These are phyloP conservation scores for Rhopalosiphum nymphaeae DNA, from an alignment of 2,888 invertebrate genomes.

Conservation along the genomic window DNA sequence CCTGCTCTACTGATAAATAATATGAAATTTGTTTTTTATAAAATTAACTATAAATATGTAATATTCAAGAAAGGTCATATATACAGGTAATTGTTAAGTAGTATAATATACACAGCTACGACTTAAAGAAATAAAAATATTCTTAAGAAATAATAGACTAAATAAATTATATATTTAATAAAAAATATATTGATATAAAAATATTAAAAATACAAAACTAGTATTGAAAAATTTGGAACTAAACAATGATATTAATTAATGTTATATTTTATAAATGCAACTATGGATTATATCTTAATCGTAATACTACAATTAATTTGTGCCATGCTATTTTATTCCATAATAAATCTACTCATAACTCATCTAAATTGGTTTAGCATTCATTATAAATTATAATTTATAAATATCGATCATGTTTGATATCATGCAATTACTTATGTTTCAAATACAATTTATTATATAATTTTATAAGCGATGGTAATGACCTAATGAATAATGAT, in stretches of 20 bases:
- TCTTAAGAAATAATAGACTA: not conserved
- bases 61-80: not conserved
- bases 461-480: not conserved
- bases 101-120: not conserved
- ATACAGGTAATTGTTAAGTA: not conserved
- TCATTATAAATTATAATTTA: not conserved
- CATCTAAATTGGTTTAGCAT: not conserved
- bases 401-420: not conserved
- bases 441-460: not conserved
- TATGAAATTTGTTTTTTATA: not conserved
- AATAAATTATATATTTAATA: not conserved
- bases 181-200: not conserved
- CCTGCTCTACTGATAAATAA: not conserved
- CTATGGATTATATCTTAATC: not conserved
- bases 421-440: constrained; percentile 30
- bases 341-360: not conserved
- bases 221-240: not conserved
- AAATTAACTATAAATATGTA: not conserved
- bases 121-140: not conserved
- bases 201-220: not conserved
- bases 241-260: not conserved
- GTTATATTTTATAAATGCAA: not conserved
- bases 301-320: not conserved
- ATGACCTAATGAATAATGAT: not conserved
- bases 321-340: not conserved